Evolutionary conservation across 1,140 invertebrate genomes (phyloP).

Genomic region (Zaprionus davidi): DNA sequence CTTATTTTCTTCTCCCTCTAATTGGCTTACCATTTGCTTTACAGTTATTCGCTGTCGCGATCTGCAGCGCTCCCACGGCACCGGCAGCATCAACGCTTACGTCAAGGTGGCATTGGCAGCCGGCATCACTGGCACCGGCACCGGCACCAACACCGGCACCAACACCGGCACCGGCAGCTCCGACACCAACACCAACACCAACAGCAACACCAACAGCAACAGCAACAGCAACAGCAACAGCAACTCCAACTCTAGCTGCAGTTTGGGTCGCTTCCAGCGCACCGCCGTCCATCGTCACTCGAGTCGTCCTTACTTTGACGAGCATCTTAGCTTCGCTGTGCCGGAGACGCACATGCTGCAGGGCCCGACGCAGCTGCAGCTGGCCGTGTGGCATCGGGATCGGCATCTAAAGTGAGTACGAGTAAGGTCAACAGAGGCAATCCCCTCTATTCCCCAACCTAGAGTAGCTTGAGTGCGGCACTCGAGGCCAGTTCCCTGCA

Average conservation of each 20-base stretch:
- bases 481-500: constrained; percentile 6
- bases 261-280: constrained; percentile 78
- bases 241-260: constrained; percentile 2
- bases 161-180: background rate
- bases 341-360: constrained; percentile 19
- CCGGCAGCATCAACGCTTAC: constrained; percentile 85
- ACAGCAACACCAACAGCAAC: background rate
- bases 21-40: constrained; percentile 30
- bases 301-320: constrained; percentile 85
- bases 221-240: background rate
- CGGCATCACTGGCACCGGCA: constrained; percentile 4
- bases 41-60: constrained; percentile 85
- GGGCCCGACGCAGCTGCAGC: constrained; percentile 69
- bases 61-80: constrained; percentile 80
- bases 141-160: background rate
- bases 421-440: constrained; percentile 70
- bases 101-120: constrained; percentile 83
- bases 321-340: constrained; percentile 84
- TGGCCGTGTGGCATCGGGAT: constrained; percentile 86
- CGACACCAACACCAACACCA: background rate
- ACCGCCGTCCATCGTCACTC: constrained; percentile 85
- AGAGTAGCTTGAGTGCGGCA: background rate
- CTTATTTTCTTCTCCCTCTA: background rate
- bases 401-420: constrained; percentile 85
- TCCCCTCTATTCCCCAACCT: background rate